A percentile compares a stretch with the other conserved stretches of the same genome.
Conservation (phyloP, 2,113 vertebrate species). For the Turnix velox region DNA sequence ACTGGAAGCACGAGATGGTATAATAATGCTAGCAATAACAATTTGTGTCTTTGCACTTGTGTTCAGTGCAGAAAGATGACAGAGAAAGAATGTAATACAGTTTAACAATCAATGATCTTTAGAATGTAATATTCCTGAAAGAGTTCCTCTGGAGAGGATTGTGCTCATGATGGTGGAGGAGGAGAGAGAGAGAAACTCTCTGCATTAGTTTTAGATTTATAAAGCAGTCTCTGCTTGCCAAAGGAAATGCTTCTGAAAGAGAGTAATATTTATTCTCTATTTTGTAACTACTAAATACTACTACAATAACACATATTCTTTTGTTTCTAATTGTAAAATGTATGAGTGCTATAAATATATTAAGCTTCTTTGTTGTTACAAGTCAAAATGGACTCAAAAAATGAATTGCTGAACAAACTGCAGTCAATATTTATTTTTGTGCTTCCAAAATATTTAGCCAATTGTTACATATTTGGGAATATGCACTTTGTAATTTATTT, state of each 20-base stretch:
- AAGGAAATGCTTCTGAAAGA: background rate
- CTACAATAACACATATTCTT: background rate
- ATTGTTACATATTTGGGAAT: background rate
- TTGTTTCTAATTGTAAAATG: background rate
- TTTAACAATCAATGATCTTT: conserved; percentile 40
- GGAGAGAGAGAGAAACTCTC: background rate
- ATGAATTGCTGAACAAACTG: background rate
- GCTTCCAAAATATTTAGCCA: background rate
- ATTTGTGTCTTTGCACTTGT: conserved; percentile 45
- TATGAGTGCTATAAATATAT: background rate
- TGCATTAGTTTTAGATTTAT: background rate
- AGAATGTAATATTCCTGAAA: conserved; percentile 31
- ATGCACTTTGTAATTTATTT: background rate
- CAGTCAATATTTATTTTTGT: conserved; percentile 35
- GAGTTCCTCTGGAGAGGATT: background rate
- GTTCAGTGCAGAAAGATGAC: conserved; percentile 40
- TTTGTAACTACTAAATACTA: background rate
- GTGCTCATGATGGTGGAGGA: background rate
- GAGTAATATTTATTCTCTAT: background rate
- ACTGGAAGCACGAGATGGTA: conserved; percentile 12
- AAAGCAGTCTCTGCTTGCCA: background rate
- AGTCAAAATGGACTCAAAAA: background rate
- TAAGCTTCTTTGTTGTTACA: background rate
- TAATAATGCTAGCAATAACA: conserved; percentile 47
- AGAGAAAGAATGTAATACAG: conserved; percentile 40